Evolutionary conservation across 2,113 vertebrate species (phyloP).

Genomic region (Cinclus mexicanus): DNA sequence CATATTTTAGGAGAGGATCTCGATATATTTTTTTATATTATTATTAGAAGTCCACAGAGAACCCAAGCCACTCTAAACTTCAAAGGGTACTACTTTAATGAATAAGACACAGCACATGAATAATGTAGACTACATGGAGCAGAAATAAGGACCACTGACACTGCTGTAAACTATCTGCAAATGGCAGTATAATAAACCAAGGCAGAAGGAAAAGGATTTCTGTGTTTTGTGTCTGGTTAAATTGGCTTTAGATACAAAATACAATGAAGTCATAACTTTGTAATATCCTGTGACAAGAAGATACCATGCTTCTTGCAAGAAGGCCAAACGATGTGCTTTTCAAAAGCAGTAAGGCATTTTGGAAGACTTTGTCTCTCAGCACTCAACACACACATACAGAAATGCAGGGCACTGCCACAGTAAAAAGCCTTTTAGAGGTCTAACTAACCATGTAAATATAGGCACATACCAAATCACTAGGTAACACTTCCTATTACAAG

Average conservation of each 20-base stretch:
- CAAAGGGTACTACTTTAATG: constrained; percentile 21
- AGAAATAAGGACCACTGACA: background rate
- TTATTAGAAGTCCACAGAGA: constrained; percentile 15
- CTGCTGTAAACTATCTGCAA: constrained; percentile 41
- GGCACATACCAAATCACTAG: background rate
- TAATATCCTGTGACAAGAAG: background rate
- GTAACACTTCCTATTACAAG: background rate
- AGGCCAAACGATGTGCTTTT: background rate
- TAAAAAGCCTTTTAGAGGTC: background rate
- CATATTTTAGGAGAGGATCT: background rate
- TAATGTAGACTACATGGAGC: background rate
- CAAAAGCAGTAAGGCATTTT: background rate
- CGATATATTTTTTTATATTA: background rate
- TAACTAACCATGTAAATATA: background rate
- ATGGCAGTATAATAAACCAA: constrained; percentile 34
- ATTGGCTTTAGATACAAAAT: background rate
- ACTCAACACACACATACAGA: background rate
- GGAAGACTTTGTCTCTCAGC: background rate
- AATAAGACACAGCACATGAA: background rate
- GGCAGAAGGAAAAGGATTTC: constrained; percentile 11
- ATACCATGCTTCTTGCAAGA: background rate
- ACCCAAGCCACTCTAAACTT: constrained; percentile 7
- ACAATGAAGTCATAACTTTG: background rate
- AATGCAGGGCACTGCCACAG: background rate
- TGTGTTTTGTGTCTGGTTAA: constrained; percentile 4